phyloP scores from a whole-genome alignment of 2,888 invertebrate species.

The Pantelozetes paolii region DNA sequence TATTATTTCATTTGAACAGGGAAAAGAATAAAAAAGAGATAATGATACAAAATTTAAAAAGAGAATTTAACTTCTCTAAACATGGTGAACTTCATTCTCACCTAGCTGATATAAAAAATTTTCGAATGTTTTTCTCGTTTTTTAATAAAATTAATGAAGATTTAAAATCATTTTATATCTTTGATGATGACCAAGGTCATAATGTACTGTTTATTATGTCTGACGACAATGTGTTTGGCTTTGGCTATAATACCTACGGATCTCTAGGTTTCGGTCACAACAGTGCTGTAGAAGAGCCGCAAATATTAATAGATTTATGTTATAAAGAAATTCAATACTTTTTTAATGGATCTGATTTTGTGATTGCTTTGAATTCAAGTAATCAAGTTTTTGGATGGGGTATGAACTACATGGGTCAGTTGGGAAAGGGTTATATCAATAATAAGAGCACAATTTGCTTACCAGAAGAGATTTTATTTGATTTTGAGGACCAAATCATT shows the following conservation, averaged over 20 bases:
- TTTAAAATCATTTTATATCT: too few species aligned
- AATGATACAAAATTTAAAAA: too few species aligned
- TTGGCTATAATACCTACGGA: not conserved
- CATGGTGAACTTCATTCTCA: too few species aligned
- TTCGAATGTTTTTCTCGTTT: too few species aligned
- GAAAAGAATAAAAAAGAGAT: too few species aligned
- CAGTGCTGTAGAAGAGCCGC: not conserved
- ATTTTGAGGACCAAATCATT: not conserved
- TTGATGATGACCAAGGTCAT: not conserved
- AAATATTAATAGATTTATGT: not conserved
- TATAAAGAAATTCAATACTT: not conserved
- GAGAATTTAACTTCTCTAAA: too few species aligned
- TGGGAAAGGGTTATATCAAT: not conserved
- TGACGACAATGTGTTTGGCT: not conserved
- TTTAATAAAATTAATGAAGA: too few species aligned
- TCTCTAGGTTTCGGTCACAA: not conserved
- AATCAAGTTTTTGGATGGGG: not conserved
- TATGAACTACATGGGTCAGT: not conserved
- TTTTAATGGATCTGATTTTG: not conserved
- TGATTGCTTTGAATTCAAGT: not conserved
- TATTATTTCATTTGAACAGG: too few species aligned
- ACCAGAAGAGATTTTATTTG: not conserved
- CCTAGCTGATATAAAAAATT: too few species aligned
- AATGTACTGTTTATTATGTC: not conserved
- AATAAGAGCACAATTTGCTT: not conserved